Evolutionary conservation across 2,888 invertebrate genomes (phyloP).

Genomic region (Aleiodes alternator): DNA sequence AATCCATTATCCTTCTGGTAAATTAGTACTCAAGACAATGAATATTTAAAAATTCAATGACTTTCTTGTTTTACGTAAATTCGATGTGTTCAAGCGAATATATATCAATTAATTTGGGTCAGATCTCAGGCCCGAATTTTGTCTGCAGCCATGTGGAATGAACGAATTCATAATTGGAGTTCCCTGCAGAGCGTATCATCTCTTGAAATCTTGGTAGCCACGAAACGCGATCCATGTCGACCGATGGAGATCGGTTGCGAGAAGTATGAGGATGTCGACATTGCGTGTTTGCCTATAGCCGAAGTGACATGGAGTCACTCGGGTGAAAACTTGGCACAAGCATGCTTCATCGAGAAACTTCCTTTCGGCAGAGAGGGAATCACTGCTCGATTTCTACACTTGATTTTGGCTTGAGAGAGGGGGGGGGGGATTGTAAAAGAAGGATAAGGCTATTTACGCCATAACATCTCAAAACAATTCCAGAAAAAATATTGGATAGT

Average conservation of each 20-base stretch:
- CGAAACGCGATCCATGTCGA: constrained; percentile 39
- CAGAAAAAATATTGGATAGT: background rate
- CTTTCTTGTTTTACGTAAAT: too few species aligned
- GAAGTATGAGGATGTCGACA: constrained; percentile 28
- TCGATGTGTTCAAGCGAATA: too few species aligned
- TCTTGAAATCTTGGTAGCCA: constrained; percentile 39
- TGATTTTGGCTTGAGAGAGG: background rate
- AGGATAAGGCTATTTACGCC: background rate
- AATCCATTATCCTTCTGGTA: background rate
- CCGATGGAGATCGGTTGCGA: constrained; percentile 39
- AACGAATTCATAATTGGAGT: constrained; percentile 30
- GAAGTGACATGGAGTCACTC: constrained; percentile 46
- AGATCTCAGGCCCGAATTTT: background rate
- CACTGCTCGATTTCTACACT: constrained; percentile 17
- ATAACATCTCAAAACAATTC: too few species aligned
- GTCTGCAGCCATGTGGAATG: constrained; percentile 27
- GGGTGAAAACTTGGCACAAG: constrained; percentile 36
- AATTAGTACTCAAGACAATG: too few species aligned
- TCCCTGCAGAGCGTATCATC: constrained; percentile 33
- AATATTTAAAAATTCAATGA: too few species aligned
- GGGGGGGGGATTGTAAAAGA: constrained; percentile 5
- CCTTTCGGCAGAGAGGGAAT: constrained; percentile 14
- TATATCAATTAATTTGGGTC: background rate
- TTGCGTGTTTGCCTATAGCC: constrained; percentile 33
- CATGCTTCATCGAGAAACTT: constrained; percentile 27